These are phyloP conservation scores for Apis florea DNA, from an alignment of 1,140 invertebrate species.

Conservation along the genomic window DNA sequence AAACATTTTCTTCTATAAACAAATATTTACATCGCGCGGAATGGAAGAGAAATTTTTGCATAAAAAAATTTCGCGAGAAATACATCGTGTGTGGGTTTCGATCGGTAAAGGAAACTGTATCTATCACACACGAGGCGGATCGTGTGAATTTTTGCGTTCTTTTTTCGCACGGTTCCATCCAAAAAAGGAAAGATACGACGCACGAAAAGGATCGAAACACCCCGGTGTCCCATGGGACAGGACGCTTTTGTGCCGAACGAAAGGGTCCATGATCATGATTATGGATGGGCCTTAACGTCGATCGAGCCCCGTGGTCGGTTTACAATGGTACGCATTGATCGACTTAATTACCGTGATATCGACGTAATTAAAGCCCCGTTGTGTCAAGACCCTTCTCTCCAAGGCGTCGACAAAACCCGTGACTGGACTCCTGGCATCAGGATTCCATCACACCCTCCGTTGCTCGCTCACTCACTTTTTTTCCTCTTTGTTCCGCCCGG, in stretches of 20 bases:
- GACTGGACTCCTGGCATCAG: constrained; percentile 65
- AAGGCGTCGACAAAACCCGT: constrained; percentile 66
- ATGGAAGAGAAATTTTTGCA: too few relatives aligned
- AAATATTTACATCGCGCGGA: too few relatives aligned
- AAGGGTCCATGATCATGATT: constrained; percentile 67
- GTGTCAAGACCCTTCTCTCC: constrained; percentile 70
- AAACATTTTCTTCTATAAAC: too few relatives aligned
- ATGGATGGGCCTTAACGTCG: constrained; percentile 63
- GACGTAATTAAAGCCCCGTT: constrained; percentile 78
- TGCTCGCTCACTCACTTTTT: constrained; percentile 34
- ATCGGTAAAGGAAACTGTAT: constrained; percentile 24
- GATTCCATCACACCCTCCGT: constrained; percentile 34
- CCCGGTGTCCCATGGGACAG: constrained; percentile 52
- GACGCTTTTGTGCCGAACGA: constrained; percentile 67
- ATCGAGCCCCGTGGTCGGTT: constrained; percentile 54
- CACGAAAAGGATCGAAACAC: constrained; percentile 15
- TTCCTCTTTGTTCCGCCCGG: constrained; percentile 23
- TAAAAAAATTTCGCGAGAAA: not conserved
- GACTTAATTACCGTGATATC: constrained; percentile 79
- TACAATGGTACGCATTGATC: constrained; percentile 77
- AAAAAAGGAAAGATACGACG: constrained; percentile 9
- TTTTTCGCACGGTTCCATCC: constrained; percentile 48
- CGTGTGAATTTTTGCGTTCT: constrained; percentile 16
- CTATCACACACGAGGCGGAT: constrained; percentile 13
- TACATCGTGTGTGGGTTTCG: not conserved